A percentile compares a stretch with the other conserved stretches of the same genome.
Conservation (phyloP, 2,113 vertebrate genomes). For the Galeopterus variegatus region DNA sequence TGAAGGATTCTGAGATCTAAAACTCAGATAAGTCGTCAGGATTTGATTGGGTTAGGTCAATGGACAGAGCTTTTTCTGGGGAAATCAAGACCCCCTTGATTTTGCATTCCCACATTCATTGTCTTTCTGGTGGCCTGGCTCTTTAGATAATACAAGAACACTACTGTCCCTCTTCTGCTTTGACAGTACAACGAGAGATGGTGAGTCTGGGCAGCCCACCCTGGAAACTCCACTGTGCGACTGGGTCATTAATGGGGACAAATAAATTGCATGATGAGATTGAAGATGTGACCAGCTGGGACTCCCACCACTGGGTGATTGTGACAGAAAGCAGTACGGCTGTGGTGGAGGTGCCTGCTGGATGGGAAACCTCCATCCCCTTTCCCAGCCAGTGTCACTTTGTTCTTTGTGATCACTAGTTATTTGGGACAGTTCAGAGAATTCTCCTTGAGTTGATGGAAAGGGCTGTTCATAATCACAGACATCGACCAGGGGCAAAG, state of each 20-base stretch:
- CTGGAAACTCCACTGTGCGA: not conserved
- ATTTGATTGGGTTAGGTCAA: constrained; percentile 58
- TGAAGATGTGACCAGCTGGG: not conserved
- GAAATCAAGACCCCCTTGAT: not conserved
- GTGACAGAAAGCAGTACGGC: not conserved
- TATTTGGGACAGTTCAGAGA: constrained; percentile 71
- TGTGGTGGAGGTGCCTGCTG: not conserved
- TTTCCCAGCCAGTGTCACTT: constrained; percentile 45
- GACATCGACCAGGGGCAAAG: not conserved
- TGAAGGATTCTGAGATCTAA: constrained; percentile 1
- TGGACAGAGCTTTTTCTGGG: constrained; percentile 48
- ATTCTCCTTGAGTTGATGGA: constrained; percentile 84
- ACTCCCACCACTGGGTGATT: constrained; percentile 19
- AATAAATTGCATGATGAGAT: constrained; percentile 38
- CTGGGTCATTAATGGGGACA: constrained; percentile 60
- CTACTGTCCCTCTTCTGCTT: constrained; percentile 45
- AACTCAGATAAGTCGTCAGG: not conserved
- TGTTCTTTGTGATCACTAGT: constrained; percentile 36
- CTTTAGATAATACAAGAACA: not conserved
- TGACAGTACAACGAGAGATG: not conserved
- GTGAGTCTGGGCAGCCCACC: not conserved
- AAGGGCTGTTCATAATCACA: constrained; percentile 82
- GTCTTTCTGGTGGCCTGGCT: constrained; percentile 47
- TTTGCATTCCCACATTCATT: rapidly evolving
- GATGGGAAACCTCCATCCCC: not conserved